Percentiles rank a stretch among this genome's conserved stretches.
phyloP scores from a whole-genome alignment of 2,888 invertebrate species.

The Campoletis raptor region DNA sequence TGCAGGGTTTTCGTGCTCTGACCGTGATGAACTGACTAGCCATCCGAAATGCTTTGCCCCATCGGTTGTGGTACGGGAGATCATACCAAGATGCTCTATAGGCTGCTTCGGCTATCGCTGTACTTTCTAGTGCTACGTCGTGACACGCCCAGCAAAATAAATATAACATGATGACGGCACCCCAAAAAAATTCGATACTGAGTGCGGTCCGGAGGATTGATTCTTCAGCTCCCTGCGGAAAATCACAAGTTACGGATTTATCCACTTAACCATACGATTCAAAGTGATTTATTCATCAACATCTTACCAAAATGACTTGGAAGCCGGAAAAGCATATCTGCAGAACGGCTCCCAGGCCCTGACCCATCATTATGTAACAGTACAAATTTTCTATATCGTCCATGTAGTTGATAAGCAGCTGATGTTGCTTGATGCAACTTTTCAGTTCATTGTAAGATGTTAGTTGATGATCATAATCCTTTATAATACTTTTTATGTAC shows the following conservation, averaged over 20 bases:
- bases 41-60: slow-evolving; percentile 66
- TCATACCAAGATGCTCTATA: slow-evolving; percentile 74
- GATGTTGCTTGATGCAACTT: slow-evolving; percentile 67
- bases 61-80: slow-evolving; percentile 60
- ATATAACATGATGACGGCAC: slow-evolving; percentile 68
- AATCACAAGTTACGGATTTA: not conserved
- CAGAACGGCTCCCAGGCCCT: slow-evolving; percentile 62
- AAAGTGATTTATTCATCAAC: not conserved
- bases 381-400: slow-evolving; percentile 65
- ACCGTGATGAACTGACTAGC: slow-evolving; percentile 71
- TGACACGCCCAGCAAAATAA: slow-evolving; percentile 75
- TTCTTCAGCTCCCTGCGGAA: slow-evolving; percentile 55
- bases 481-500: not conserved
- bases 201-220: slow-evolving; percentile 53
- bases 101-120: slow-evolving; percentile 70
- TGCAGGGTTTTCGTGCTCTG: slow-evolving; percentile 73
- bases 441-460: slow-evolving; percentile 55
- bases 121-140: slow-evolving; percentile 73
- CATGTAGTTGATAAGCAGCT: slow-evolving; percentile 66
- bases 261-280: not conserved
- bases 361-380: slow-evolving; percentile 65
- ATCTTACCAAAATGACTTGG: slow-evolving; percentile 69
- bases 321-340: slow-evolving; percentile 70
- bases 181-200: slow-evolving; percentile 68
- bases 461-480: not conserved